Percentiles rank a stretch among this genome's conserved stretches.
These are phyloP conservation scores for Lepus europaeus DNA, from an alignment of 2,113 vertebrate species.

Conservation along the genomic window DNA sequence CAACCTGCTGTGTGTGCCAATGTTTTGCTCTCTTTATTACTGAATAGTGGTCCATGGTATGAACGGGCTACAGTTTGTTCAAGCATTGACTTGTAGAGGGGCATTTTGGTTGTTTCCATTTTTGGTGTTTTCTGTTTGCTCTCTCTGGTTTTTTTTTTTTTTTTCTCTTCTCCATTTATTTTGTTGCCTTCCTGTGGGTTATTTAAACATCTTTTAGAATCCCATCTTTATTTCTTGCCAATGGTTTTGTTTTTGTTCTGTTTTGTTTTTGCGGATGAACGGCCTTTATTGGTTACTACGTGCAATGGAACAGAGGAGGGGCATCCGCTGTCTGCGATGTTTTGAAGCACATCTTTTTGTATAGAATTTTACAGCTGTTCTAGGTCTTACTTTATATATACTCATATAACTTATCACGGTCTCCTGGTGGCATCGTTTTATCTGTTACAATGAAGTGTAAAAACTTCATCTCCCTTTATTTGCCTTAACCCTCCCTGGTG, in stretches of 20 bases:
- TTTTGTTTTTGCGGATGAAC: too few relatives aligned
- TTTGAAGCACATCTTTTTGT: not conserved
- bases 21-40: not conserved
- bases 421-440: not conserved
- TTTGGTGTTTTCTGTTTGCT: not conserved
- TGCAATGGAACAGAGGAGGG: too few relatives aligned
- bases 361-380: not conserved
- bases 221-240: not conserved
- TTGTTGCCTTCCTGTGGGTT: slow-evolving; percentile 29
- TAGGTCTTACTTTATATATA: not conserved
- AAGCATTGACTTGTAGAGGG: not conserved
- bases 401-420: not conserved
- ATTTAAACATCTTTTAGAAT: slow-evolving; percentile 18
- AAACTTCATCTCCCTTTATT: not conserved
- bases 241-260: too few relatives aligned
- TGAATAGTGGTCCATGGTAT: not conserved
- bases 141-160: slow-evolving; percentile 31
- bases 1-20: not conserved
- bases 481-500: not conserved
- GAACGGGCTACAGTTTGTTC: not conserved
- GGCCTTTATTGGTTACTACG: too few relatives aligned
- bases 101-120: not conserved
- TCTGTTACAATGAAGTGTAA: not conserved
- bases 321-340: not conserved
- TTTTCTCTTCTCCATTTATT: not conserved